Evolutionary conservation across 2,797 vertebrate species (phyloP), one percentile per base, ranked within the genome.

Genomic region (Peromyscus melanophrys): DNA sequence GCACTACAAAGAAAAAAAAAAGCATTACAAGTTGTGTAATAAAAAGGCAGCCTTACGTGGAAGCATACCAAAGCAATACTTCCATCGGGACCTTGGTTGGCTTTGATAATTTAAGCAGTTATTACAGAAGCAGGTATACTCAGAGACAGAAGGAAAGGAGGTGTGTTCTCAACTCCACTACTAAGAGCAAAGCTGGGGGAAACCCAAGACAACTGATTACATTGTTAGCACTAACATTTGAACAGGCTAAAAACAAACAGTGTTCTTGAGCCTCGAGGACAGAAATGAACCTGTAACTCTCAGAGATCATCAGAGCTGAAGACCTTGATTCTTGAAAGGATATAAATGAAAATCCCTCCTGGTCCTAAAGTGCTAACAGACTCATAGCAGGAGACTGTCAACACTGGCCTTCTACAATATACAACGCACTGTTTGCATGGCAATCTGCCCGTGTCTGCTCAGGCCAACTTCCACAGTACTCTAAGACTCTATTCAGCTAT

Each of bases 211-310:
- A 65, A 91, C 77, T 59, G n/a, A 75, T 89, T 67, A 78, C 46
- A 85, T 81, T 67, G 82, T 27, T 78, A 57, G 27, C 4, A 86
- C 29, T 67, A 78, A 25, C n/a, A 46, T 84, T 27, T 40, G 43
- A 94, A 17, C n/a, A 76, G 43, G 63, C 89, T 63, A 82, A 89
- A 92, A 96, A 96, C 31, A 95, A 94, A 84, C 1, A 78, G 43
- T 77, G 61, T 43, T 82, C 43, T 78, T 25, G 4, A 71, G 37
- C 40, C 13, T 25, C 57, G 52, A 88, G 21, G 31, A 49, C 11
- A 34, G 40, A 96, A 92, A 71, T 65, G 4, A 90, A 65, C 6
- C 43, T 90, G 29, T 25, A 84, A 73, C 37, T 71, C 81, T 14
- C 43, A 63, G 16, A 93, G 75, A 83, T 86, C 16, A 90, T 25